A percentile compares a stretch with the other conserved stretches of the same genome.
These are phyloP conservation scores for Desmodus rotundus DNA, from an alignment of 2,113 vertebrate species.

Conservation along the genomic window DNA sequence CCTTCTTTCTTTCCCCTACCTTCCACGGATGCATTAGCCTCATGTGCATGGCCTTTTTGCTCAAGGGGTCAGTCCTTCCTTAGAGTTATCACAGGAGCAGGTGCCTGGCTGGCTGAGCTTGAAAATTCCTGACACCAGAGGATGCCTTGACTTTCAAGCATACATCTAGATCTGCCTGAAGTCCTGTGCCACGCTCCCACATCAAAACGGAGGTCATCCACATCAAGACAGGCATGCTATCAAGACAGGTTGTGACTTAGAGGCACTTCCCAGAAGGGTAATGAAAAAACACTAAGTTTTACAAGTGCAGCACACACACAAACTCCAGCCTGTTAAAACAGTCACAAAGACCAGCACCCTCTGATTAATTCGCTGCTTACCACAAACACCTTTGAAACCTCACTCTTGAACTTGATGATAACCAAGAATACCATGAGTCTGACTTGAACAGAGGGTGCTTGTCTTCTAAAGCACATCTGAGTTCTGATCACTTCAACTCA, in stretches of 20 bases:
- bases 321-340: neutral
- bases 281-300: neutral
- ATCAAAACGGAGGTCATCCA: neutral
- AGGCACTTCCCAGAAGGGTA: neutral
- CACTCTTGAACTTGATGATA: neutral
- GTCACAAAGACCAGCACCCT: neutral
- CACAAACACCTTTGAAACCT: neutral
- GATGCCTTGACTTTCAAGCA: neutral
- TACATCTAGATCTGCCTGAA: neutral
- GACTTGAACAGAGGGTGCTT: neutral
- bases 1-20: accelerated
- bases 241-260: neutral
- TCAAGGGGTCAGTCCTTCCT: neutral
- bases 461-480: neutral
- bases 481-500: neutral
- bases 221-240: neutral
- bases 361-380: neutral
- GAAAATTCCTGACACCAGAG: neutral
- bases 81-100: neutral
- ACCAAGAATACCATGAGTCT: neutral
- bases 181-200: neutral
- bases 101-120: constrained; percentile 19
- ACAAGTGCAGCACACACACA: neutral
- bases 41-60: accelerated
- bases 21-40: neutral